Base-by-base conservation (phyloP, 2,888 invertebrate genomes). In the Maniola hyperantus region DNA sequence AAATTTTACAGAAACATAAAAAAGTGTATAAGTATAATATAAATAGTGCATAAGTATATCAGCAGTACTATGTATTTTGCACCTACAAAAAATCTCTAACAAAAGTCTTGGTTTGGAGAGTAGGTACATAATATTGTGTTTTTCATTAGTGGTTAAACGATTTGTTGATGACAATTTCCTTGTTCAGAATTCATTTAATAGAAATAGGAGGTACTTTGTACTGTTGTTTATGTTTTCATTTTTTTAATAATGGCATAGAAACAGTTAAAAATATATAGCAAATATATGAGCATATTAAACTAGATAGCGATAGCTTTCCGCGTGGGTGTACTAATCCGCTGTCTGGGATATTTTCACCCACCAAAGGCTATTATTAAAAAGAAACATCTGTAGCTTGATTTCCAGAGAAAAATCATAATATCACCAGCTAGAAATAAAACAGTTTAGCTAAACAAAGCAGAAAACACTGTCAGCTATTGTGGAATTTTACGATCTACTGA, bases 301-400 rank as follows among this genome's bases (percentile, higher is more conserved):
- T 71, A 71, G 72, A 74, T 76, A 72, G 72, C 71, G 71, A 76
- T 68, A 72, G 76, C 73, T 70, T 66, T 74, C 74, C 44, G 73
- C 71, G 87, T 87, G 78, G 86, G 86, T 74, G 86, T 76, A 73
- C 72, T 75, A 79, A 81, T 82, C 79, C 78, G 77, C 73, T 80
- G 82, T 79, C 79, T 76, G 73, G 70, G 77, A 79, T 86, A 85
- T 88, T 83, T 85, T 85, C 77, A 76, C 69, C 70, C 62, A 61
- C 64, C 68, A 70, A 71, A 70, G 71, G 74, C 71, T 76, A 78
- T 75, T 73, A 73, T 72, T 68, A 69, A 71, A 72, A 69, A 70
- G 69, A 71, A 73, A 77, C 75, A 76, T 77, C 71, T 74, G 74
- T 66, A 72, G 66, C 69, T 62, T 39, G 36, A 48, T 70, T 72